phyloP scores from a whole-genome alignment of 2,888 invertebrate genomes.

The Thera britannica region DNA sequence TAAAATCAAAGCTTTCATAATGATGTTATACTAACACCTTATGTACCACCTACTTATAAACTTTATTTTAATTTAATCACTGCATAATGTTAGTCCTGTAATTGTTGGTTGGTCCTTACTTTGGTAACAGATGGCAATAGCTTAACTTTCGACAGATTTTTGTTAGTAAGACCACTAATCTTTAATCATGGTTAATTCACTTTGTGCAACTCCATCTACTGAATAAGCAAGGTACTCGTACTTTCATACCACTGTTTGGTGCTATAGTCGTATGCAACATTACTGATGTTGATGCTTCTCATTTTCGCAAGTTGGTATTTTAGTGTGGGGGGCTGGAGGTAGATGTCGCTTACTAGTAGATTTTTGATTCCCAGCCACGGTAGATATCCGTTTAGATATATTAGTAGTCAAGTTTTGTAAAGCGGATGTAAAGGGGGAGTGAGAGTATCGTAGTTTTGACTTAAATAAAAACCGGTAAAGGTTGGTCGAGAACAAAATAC shows the following conservation, averaged over 20 bases:
- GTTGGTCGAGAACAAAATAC: background rate
- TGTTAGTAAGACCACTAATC: no score
- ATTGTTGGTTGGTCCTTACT: no score
- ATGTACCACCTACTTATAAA: no score
- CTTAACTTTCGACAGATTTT: no score
- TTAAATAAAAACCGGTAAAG: background rate
- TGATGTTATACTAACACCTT: no score
- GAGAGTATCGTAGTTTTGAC: background rate
- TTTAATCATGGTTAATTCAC: background rate
- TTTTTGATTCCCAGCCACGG: background rate
- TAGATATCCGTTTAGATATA: no score
- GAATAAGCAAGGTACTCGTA: background rate
- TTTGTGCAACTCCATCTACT: slow-evolving; percentile 14
- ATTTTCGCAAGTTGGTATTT: slow-evolving; percentile 1
- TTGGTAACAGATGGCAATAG: no score
- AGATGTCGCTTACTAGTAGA: slow-evolving; percentile 29
- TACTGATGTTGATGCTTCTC: background rate
- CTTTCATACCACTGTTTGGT: background rate
- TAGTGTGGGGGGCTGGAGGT: background rate
- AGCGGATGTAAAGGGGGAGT: no score
- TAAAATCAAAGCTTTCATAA: no score
- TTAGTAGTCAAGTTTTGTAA: no score
- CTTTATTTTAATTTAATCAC: no score
- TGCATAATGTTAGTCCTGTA: no score
- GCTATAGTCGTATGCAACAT: background rate